Evolutionary conservation across 1,140 invertebrate genomes (phyloP).

Genomic region (Eumeta japonica): DNA sequence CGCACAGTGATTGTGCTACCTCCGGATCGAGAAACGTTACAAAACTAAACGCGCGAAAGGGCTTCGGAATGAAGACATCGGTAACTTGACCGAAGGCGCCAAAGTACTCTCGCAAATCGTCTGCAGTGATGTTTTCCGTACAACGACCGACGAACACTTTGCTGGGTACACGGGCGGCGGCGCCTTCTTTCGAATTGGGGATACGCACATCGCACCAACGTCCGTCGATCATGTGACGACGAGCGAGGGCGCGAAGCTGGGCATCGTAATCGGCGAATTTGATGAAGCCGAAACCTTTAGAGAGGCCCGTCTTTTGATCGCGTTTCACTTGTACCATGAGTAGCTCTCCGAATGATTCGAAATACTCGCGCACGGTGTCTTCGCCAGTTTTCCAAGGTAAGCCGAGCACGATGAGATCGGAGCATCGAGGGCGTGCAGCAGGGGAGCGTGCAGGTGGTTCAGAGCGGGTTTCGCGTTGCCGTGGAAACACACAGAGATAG

Average conservation of each 20-base stretch:
- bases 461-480: too few relatives aligned
- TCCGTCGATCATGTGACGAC: slow-evolving; percentile 75
- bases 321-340: slow-evolving; percentile 73
- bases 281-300: slow-evolving; percentile 83
- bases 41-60: slow-evolving; percentile 92
- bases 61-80: slow-evolving; percentile 93
- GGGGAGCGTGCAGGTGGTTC: slow-evolving; percentile 54
- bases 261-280: slow-evolving; percentile 72
- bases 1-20: slow-evolving; percentile 88
- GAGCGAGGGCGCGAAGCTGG: slow-evolving; percentile 63
- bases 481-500: slow-evolving; percentile 53
- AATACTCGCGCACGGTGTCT: slow-evolving; percentile 72
- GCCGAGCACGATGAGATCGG: slow-evolving; percentile 79
- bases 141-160: slow-evolving; percentile 96
- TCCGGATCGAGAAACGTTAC: slow-evolving; percentile 94
- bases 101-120: slow-evolving; percentile 93
- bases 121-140: slow-evolving; percentile 84
- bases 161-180: slow-evolving; percentile 82
- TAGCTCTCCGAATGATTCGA: slow-evolving; percentile 74
- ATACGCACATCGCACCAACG: slow-evolving; percentile 81
- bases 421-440: slow-evolving; percentile 76
- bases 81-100: slow-evolving; percentile 92
- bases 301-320: slow-evolving; percentile 73
- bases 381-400: slow-evolving; percentile 78
- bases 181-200: slow-evolving; percentile 75